Percentiles rank a stretch among this genome's conserved stretches.
phyloP scores from a whole-genome alignment of 2,888 invertebrate species.

The Pseudococcus longispinus region DNA sequence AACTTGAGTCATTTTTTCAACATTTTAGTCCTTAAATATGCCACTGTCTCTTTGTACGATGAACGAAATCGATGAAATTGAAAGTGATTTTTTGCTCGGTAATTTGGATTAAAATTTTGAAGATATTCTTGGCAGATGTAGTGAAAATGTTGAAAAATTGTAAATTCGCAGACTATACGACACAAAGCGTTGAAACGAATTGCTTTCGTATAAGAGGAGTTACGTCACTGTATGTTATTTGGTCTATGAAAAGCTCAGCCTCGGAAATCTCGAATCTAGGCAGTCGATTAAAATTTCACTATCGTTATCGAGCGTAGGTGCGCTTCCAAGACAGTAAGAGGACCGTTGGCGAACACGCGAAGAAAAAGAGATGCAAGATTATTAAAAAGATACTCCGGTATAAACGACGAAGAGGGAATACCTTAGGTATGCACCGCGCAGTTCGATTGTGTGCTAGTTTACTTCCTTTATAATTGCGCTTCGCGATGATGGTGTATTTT shows the following conservation, averaged over 20 bases:
- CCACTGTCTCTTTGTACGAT: too few species aligned
- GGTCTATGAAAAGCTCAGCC: not conserved
- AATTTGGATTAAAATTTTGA: too few species aligned
- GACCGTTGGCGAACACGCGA: not conserved
- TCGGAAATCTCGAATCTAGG: not conserved
- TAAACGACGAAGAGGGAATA: not conserved
- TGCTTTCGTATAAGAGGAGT: not conserved
- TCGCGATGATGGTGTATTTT: not conserved
- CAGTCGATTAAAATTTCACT: not conserved
- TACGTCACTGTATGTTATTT: not conserved
- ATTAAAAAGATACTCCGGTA: not conserved
- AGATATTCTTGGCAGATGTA: too few species aligned
- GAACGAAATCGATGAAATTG: too few species aligned
- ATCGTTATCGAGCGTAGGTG: not conserved
- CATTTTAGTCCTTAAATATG: too few species aligned
- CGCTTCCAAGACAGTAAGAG: not conserved
- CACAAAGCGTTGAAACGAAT: too few species aligned
- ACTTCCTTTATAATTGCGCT: slow-evolving; percentile 49
- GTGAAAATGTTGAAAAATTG: too few species aligned
- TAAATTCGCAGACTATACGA: too few species aligned
- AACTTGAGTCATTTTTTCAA: too few species aligned
- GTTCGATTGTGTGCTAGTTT: slow-evolving; percentile 38
- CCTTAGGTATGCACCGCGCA: not conserved
- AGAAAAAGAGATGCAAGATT: not conserved
- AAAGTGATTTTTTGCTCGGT: too few species aligned